phyloP scores from a whole-genome alignment of 2,113 vertebrate genomes.

The Periophthalmodon schlosseri region DNA sequence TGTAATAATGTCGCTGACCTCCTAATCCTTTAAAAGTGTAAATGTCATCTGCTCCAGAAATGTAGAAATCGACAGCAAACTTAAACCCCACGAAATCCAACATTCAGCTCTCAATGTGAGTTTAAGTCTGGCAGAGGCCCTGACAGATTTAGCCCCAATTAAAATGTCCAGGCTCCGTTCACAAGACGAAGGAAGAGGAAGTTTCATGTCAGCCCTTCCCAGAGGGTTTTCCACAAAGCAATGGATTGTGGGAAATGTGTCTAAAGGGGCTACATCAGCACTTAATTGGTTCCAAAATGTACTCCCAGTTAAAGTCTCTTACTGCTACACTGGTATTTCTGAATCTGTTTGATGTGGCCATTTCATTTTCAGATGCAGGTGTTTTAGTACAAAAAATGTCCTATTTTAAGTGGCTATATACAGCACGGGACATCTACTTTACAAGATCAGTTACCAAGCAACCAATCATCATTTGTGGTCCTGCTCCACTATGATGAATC shows the following conservation, averaged over 20 bases:
- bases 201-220: slow-evolving; percentile 47
- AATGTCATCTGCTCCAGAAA: slow-evolving; percentile 16
- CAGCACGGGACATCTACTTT: neutral
- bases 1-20: neutral
- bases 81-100: slow-evolving; percentile 13
- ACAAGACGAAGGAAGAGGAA: slow-evolving; percentile 33
- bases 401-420: neutral
- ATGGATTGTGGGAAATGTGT: slow-evolving; percentile 40
- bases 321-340: slow-evolving; percentile 29
- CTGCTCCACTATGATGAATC: neutral
- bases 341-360: slow-evolving; percentile 15
- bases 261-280: slow-evolving; percentile 48
- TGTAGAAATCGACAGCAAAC: neutral
- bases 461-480: slow-evolving; percentile 5
- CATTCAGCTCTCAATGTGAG: slow-evolving; percentile 16
- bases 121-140: slow-evolving; percentile 23
- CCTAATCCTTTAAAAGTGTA: slow-evolving; percentile 13
- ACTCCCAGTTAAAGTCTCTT: slow-evolving; percentile 43
- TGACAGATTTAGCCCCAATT: slow-evolving; percentile 60
- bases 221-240: slow-evolving; percentile 27
- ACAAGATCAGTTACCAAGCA: neutral
- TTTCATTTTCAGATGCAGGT: neutral
- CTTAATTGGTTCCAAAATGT: slow-evolving; percentile 65
- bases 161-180: slow-evolving; percentile 52
- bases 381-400: neutral